A percentile compares a stretch with the other conserved stretches of the same genome.
phyloP scores from a whole-genome alignment of 2,888 invertebrate species.

The Cephus sareptanus region DNA sequence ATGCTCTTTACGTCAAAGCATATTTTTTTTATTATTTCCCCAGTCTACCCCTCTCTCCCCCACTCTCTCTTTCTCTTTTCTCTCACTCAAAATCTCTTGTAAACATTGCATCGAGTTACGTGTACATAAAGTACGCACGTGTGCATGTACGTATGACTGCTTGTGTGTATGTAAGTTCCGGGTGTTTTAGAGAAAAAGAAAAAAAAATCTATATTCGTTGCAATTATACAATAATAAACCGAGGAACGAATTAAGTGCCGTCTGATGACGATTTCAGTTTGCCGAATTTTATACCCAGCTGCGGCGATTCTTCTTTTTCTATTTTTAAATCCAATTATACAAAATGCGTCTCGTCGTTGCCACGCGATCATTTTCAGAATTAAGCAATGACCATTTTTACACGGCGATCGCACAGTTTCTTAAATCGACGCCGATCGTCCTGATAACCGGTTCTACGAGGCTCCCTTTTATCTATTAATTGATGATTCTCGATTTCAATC shows the following conservation, averaged over 20 bases:
- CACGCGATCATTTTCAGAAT: neutral
- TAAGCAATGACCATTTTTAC: neutral
- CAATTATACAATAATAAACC: conserved; percentile 29
- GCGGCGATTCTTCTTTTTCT: conserved; percentile 46
- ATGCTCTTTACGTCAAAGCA: neutral
- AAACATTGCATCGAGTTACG: conserved; percentile 4
- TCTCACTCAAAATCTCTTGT: neutral
- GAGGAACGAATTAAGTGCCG: conserved; percentile 43
- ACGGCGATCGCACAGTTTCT: neutral
- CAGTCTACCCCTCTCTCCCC: neutral
- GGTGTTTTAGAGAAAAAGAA: neutral
- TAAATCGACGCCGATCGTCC: neutral
- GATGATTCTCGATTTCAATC: neutral
- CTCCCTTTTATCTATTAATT: neutral
- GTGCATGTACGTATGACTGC: neutral
- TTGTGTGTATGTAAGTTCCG: neutral
- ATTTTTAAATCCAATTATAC: neutral
- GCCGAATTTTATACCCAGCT: conserved; percentile 43
- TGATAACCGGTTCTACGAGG: neutral
- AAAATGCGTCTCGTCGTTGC: neutral
- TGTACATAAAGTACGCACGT: neutral
- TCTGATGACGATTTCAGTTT: conserved; percentile 40
- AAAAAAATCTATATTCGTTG: conserved; percentile 23
- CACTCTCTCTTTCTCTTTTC: neutral
- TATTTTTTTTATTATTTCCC: neutral